A percentile compares a stretch with the other conserved stretches of the same genome.
Conservation (phyloP, 2,888 invertebrate genomes). For the Myathropa florea region DNA sequence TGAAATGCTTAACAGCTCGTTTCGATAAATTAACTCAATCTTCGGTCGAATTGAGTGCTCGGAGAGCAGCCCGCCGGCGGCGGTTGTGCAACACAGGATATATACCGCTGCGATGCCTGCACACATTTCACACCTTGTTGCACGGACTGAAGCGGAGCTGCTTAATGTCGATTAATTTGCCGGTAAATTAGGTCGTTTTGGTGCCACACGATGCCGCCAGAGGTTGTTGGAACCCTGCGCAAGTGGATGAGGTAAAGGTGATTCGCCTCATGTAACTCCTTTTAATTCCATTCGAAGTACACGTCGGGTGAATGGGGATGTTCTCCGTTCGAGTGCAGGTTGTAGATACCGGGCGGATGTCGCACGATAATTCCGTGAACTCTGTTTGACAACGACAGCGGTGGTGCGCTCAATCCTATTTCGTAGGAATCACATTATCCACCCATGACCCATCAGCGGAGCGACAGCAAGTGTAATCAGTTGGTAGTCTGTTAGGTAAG, state of each 20-base stretch:
- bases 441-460: background rate
- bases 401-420: background rate
- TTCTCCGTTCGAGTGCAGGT: background rate
- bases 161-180: slow-evolving; percentile 58
- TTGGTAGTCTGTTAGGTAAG: slow-evolving; percentile 19
- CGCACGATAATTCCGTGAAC: slow-evolving; percentile 23
- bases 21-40: slow-evolving; percentile 56
- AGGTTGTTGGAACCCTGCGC: background rate
- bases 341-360: background rate
- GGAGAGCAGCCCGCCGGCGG: background rate
- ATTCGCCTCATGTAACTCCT: background rate
- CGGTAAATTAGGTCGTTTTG: slow-evolving; percentile 54
- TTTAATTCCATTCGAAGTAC: slow-evolving; percentile 1
- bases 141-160: slow-evolving; percentile 18
- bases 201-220: background rate
- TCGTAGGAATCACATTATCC: slow-evolving; percentile 20
- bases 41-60: slow-evolving; percentile 28
- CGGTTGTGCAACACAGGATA: background rate
- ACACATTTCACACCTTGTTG: slow-evolving; percentile 66
- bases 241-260: background rate
- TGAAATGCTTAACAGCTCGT: slow-evolving; percentile 46
- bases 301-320: slow-evolving; percentile 6
- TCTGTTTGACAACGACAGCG: slow-evolving; percentile 18
- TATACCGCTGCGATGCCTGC: background rate
- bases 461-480: slow-evolving; percentile 35